Evolutionary conservation across 2,797 vertebrate species (phyloP), one percentile per base, ranked within the genome.

Genomic region (Poecilia picta): DNA sequence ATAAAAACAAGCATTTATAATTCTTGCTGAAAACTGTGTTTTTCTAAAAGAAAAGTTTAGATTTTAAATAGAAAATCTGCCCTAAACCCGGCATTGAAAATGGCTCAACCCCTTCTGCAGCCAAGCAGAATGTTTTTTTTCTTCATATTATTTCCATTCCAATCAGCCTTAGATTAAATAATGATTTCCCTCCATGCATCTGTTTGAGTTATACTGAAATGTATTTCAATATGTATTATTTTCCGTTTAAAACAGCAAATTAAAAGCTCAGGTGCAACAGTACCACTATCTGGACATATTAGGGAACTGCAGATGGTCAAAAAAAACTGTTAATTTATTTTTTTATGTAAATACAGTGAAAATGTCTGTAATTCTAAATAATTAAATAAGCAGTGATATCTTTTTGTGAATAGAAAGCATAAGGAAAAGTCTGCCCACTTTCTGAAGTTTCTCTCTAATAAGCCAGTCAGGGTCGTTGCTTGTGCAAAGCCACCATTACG

Each of bases 261-360:
- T 2, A 5, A 39, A 47, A 79, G 92, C n/a, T 36, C 77, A 93
- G 90, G 91, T 88, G 33, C 92, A 92, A 95, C 92, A 95, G 93
- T 88, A 78, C 91, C 94, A 91, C 93, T 77, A 74, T 73, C 89
- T 93, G 94, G 57, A 46, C 62, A 0, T 4, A 0, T 0, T 1
- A 1, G 0, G 10, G 33, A 57, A 83, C 83, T 85, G 71, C 84
- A 85, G 4, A n/a, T 28, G 28, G 55, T 6, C 46, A 82, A 86
- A 83, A 64, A 41, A 76, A 77, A 87, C 72, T 73, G n/a, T 41
- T 41, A 39, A 16, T 49, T 23, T 46, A 43, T 23, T 41, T 25
- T 68, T 43, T n/a, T 5, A 71, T 28, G 5, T 45, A 71, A 71
- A 71, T 45, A 45, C n/a, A 33, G 0, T 51, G 16, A 62, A 43